Evolutionary conservation across 2,888 invertebrate species (phyloP).

Genomic region (Habrosyne pyritoides): DNA sequence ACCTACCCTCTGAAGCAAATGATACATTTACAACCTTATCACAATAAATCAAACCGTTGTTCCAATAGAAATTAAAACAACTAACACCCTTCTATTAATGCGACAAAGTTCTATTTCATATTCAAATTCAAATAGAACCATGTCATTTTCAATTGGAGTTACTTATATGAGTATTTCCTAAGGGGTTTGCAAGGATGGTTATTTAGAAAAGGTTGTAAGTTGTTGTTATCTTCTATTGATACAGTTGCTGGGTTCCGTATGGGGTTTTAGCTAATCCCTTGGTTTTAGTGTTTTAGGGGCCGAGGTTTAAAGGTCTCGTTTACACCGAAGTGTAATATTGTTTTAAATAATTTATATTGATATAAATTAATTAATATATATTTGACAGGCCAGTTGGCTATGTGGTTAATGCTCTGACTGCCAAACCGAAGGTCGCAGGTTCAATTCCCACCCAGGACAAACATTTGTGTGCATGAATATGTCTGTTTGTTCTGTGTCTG

Average conservation of each 20-base stretch:
- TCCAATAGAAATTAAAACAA: neutral
- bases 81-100: neutral
- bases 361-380: too few species aligned
- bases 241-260: slow-evolving; percentile 31
- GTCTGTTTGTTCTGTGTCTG: too few species aligned
- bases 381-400: too few species aligned
- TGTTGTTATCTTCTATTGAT: slow-evolving; percentile 42
- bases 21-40: slow-evolving; percentile 5
- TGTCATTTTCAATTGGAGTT: neutral
- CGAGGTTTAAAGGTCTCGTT: slow-evolving; percentile 18
- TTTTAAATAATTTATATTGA: too few species aligned
- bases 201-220: slow-evolving; percentile 13
- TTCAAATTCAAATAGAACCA: slow-evolving; percentile 3
- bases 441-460: too few species aligned
- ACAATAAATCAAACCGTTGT: neutral
- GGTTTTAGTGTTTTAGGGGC: slow-evolving; percentile 19
- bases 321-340: slow-evolving; percentile 28
- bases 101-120: slow-evolving; percentile 1
- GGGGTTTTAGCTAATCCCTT: slow-evolving; percentile 25
- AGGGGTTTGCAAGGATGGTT: slow-evolving; percentile 4
- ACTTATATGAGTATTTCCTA: neutral
- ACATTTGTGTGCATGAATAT: too few species aligned
- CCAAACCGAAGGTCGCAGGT: too few species aligned
- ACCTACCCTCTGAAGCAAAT: neutral
- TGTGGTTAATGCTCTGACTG: too few species aligned